A percentile compares a stretch with the other conserved stretches of the same genome.
These are phyloP conservation scores for Augochlorella aurata DNA, from an alignment of 2,888 invertebrate species.

Conservation along the genomic window DNA sequence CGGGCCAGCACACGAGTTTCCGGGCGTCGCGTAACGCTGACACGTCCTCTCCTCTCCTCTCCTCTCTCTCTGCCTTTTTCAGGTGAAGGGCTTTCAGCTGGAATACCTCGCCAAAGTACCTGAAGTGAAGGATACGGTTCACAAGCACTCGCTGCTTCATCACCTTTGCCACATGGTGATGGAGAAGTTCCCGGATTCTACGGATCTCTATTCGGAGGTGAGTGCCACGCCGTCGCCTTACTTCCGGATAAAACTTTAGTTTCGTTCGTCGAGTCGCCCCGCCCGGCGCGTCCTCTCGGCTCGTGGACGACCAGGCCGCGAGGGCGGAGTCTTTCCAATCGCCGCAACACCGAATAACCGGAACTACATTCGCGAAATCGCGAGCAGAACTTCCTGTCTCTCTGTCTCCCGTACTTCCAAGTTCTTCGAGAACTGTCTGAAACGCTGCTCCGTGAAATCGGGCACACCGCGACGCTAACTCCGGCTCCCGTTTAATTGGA, in stretches of 20 bases:
- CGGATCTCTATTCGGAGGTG: conserved; percentile 98
- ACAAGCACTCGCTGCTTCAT: conserved; percentile 98
- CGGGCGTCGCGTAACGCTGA: conserved; percentile 36
- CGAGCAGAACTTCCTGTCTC: conserved; percentile 31
- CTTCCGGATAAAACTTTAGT: conserved; percentile 59
- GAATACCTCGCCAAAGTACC: conserved; percentile 98
- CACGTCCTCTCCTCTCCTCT: conserved; percentile 16
- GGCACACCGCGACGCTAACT: background rate
- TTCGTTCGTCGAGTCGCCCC: background rate
- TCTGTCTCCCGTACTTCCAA: conserved; percentile 1
- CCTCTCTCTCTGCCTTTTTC: conserved; percentile 53
- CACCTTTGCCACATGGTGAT: conserved; percentile 99
- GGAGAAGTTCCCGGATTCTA: conserved; percentile 96
- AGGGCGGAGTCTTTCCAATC: background rate
- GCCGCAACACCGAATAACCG: conserved; percentile 36
- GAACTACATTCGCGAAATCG: conserved; percentile 51
- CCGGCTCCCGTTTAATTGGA: conserved; percentile 17
- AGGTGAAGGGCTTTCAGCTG: conserved; percentile 97
- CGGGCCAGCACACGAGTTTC: conserved; percentile 13
- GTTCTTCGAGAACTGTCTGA: conserved; percentile 29
- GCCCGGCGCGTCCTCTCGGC: too few species aligned
- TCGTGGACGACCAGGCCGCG: background rate
- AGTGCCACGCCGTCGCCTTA: conserved; percentile 65
- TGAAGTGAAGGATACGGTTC: conserved; percentile 99
- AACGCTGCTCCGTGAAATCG: conserved; percentile 30